Evolutionary conservation across 2,797 vertebrate genomes (phyloP).

Genomic region (Chelmon rostratus): DNA sequence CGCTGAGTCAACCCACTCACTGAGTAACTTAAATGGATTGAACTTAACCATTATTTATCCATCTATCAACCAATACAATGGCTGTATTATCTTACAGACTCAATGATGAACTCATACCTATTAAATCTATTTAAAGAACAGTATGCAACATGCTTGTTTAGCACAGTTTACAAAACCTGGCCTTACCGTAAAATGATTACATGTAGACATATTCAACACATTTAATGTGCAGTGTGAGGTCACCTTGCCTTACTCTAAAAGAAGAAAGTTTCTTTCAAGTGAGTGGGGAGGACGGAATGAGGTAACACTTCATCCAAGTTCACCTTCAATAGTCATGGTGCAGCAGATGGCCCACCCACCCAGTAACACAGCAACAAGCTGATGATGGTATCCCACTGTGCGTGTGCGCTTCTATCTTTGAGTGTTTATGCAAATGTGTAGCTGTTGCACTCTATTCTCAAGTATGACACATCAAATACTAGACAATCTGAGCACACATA

Average conservation of each 20-base stretch:
- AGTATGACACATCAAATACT: constrained; percentile 15
- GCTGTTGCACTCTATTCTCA: constrained; percentile 28
- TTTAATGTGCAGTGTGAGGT: not conserved
- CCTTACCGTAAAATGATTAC: not conserved
- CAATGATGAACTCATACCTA: constrained; percentile 27
- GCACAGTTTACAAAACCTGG: not conserved
- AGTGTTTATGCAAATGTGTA: constrained; percentile 37
- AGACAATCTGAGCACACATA: not conserved
- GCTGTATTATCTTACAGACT: constrained; percentile 39
- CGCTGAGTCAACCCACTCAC: constrained; percentile 42
- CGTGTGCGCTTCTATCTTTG: constrained; percentile 16
- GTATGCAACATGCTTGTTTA: not conserved
- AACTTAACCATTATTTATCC: constrained; percentile 46
- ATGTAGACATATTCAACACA: not conserved
- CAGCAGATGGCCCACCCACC: constrained; percentile 61
- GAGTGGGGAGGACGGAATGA: constrained; percentile 1
- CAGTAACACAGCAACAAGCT: constrained; percentile 26
- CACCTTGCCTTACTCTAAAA: not conserved
- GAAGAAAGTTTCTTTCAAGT: not conserved
- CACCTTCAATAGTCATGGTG: constrained; percentile 55
- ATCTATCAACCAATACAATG: constrained; percentile 47
- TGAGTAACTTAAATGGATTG: constrained; percentile 40
- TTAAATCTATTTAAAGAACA: constrained; percentile 1
- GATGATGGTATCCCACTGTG: constrained; percentile 51
- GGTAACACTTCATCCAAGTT: constrained; percentile 37